Percentiles rank a stretch among this genome's conserved stretches.
Evolutionary conservation across 2,797 vertebrate genomes (phyloP).

Genomic region (Sebastes variabilis): DNA sequence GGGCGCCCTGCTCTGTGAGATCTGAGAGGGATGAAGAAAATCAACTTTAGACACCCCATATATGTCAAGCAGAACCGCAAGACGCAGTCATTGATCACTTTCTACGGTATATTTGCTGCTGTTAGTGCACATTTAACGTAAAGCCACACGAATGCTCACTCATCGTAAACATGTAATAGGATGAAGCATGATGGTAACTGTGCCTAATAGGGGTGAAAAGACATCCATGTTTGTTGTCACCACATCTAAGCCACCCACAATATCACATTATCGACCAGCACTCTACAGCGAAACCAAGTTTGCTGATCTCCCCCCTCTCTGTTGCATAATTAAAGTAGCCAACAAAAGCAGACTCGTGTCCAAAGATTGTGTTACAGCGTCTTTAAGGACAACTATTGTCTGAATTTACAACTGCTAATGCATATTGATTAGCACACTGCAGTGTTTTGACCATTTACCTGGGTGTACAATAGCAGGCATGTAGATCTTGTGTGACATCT

Average conservation of each 20-base stretch:
- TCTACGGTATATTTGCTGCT: not conserved
- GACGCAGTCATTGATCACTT: not conserved
- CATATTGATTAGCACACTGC: conserved; percentile 44
- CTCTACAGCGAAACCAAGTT: conserved; percentile 50
- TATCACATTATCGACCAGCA: conserved; percentile 67
- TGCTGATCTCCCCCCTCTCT: conserved; percentile 57
- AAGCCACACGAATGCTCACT: not conserved
- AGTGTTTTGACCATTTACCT: conserved; percentile 37
- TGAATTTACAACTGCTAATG: conserved; percentile 65
- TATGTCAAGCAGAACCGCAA: conserved; percentile 35
- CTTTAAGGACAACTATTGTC: conserved; percentile 59
- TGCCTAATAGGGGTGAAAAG: conserved; percentile 6
- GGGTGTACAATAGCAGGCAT: not conserved
- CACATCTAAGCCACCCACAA: conserved; percentile 52
- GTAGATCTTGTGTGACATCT: conserved; percentile 36
- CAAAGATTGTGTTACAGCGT: conserved; percentile 73
- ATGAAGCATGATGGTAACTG: conserved; percentile 5
- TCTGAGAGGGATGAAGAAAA: conserved; percentile 36
- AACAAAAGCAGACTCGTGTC: conserved; percentile 64
- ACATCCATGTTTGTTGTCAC: conserved; percentile 48
- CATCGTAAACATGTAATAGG: conserved; percentile 18
- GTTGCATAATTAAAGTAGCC: conserved; percentile 81
- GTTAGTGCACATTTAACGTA: not conserved
- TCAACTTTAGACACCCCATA: conserved; percentile 31
- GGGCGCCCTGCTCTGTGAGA: conserved; percentile 4